These are phyloP conservation scores for Odontothrips loti DNA, from an alignment of 2,888 invertebrate genomes.

Conservation along the genomic window DNA sequence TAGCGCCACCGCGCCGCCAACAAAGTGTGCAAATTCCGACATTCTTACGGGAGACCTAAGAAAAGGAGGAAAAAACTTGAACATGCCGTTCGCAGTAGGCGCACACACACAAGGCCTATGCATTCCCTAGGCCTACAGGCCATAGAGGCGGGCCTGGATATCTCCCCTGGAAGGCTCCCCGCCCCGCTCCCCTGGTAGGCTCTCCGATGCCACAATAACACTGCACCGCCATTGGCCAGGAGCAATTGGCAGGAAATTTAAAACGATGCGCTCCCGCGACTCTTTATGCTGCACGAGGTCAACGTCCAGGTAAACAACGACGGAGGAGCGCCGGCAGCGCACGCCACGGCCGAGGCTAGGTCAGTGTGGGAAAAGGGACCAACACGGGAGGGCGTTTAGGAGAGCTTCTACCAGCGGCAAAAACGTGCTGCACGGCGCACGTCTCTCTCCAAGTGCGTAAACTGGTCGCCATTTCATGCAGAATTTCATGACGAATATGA, in stretches of 20 bases:
- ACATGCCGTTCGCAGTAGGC: background rate
- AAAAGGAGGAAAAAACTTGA: background rate
- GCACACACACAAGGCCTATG: background rate
- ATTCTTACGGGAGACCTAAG: background rate
- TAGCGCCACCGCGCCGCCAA: background rate
- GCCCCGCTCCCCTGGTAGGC: too few species aligned
- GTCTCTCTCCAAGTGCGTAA: too few species aligned
- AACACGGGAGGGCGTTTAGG: background rate
- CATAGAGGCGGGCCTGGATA: background rate
- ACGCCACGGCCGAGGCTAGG: background rate
- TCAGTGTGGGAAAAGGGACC: background rate
- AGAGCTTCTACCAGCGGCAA: too few species aligned
- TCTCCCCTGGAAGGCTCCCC: background rate
- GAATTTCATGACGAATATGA: too few species aligned
- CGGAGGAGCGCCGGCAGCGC: background rate
- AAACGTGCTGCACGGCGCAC: too few species aligned
- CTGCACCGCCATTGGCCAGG: background rate
- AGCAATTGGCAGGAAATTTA: background rate
- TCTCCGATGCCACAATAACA: constrained; percentile 11
- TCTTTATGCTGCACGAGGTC: background rate
- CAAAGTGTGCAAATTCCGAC: constrained; percentile 22
- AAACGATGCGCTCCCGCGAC: background rate
- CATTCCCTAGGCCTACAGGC: background rate
- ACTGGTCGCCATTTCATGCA: too few species aligned
- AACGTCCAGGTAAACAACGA: background rate